These are phyloP conservation scores for Eolophus roseicapilla DNA, from an alignment of 2,113 vertebrate genomes.

Conservation along the genomic window DNA sequence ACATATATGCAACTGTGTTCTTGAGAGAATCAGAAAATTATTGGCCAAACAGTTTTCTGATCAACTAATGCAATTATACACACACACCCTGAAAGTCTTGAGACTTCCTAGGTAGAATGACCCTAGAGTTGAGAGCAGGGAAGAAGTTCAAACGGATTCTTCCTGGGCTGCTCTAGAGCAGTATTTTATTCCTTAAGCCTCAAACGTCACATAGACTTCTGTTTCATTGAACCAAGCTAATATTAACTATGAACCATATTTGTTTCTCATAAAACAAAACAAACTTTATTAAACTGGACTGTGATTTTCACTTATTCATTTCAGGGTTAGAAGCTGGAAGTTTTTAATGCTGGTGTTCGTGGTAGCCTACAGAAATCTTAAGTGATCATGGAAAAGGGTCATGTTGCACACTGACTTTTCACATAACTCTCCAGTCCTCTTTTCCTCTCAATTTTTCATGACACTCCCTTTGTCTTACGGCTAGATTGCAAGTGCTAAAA, in stretches of 20 bases:
- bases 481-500: background rate
- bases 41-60: background rate
- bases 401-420: background rate
- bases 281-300: background rate
- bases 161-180: background rate
- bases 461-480: background rate
- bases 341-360: background rate
- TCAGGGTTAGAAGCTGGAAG: background rate
- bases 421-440: background rate
- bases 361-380: background rate
- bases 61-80: background rate
- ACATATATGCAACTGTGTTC: background rate
- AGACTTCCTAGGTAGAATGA: background rate
- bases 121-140: background rate
- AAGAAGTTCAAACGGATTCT: background rate
- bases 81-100: background rate
- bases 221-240: background rate
- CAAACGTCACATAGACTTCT: background rate
- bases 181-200: background rate
- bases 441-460: background rate
- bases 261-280: background rate
- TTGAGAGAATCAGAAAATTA: slow-evolving; percentile 8
- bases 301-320: background rate
- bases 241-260: background rate
- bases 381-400: background rate